phyloP scores from a whole-genome alignment of 2,888 invertebrate species.

The Caenorhabditis sulstoni region DNA sequence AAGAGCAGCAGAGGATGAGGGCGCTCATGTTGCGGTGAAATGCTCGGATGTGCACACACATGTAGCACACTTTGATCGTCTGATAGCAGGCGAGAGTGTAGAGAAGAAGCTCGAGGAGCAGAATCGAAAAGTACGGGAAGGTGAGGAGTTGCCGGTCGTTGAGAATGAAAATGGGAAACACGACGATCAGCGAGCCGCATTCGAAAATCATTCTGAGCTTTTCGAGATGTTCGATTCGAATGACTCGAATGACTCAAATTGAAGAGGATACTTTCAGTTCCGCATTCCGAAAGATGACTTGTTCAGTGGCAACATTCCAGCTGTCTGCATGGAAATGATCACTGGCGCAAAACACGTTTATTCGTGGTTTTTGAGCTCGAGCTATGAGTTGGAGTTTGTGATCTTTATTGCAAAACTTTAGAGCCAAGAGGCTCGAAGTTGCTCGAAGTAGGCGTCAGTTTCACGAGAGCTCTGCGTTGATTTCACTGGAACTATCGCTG shows the following conservation, averaged over 20 bases:
- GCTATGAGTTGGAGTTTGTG: too few relatives aligned
- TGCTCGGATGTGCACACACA: constrained; percentile 1
- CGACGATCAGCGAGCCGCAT: not conserved
- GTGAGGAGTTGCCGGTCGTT: not conserved
- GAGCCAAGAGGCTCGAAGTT: not conserved
- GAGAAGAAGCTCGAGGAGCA: constrained; percentile 9
- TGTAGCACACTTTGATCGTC: not conserved
- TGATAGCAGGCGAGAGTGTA: not conserved
- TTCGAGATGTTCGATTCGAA: too few relatives aligned
- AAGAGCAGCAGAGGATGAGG: not conserved
- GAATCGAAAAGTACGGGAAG: constrained; percentile 5
- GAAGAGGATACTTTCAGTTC: too few relatives aligned
- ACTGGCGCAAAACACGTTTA: too few relatives aligned
- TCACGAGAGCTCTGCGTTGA: not conserved
- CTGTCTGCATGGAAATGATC: too few relatives aligned
- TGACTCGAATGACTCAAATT: too few relatives aligned
- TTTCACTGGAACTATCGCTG: too few relatives aligned
- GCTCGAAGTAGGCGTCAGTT: not conserved
- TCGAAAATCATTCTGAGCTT: too few relatives aligned
- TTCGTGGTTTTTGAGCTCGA: not conserved
- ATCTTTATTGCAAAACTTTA: too few relatives aligned
- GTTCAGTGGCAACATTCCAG: too few relatives aligned
- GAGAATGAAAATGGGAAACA: constrained; percentile 1
- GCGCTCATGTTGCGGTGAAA: constrained; percentile 25
- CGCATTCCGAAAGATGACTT: too few relatives aligned